Conservation (phyloP, 2,113 vertebrate species). For the Merops nubicus region DNA sequence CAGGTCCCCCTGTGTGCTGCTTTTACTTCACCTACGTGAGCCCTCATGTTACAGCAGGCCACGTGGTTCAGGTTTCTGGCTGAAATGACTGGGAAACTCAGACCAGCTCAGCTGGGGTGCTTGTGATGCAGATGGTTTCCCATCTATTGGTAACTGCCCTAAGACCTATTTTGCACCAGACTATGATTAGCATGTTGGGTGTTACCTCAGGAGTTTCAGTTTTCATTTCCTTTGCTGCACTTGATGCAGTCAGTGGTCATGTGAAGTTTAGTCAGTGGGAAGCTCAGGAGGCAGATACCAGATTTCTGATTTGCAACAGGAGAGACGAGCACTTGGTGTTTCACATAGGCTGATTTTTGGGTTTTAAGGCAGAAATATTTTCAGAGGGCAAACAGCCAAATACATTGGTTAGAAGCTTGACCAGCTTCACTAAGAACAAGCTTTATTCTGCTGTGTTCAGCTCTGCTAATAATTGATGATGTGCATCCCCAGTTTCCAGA, state of each 20-base stretch:
- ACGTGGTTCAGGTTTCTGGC: neutral
- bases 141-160: neutral
- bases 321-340: neutral
- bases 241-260: neutral
- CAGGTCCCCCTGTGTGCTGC: accelerated
- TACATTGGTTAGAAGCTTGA: neutral
- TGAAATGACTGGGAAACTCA: neutral
- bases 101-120: neutral
- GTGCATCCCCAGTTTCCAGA: neutral
- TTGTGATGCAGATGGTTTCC: neutral
- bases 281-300: neutral
- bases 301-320: neutral
- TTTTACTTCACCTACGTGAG: neutral
- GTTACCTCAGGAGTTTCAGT: neutral
- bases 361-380: neutral
- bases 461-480: neutral
- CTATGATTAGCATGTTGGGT: neutral
- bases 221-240: neutral
- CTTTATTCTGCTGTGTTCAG: neutral
- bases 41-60: neutral
- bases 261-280: neutral
- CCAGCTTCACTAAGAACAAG: neutral
- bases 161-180: neutral
- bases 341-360: accelerated
- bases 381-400: neutral